Percentiles rank a stretch among this genome's conserved stretches.
phyloP scores from a whole-genome alignment of 2,113 vertebrate genomes.

The Verasper variegatus region DNA sequence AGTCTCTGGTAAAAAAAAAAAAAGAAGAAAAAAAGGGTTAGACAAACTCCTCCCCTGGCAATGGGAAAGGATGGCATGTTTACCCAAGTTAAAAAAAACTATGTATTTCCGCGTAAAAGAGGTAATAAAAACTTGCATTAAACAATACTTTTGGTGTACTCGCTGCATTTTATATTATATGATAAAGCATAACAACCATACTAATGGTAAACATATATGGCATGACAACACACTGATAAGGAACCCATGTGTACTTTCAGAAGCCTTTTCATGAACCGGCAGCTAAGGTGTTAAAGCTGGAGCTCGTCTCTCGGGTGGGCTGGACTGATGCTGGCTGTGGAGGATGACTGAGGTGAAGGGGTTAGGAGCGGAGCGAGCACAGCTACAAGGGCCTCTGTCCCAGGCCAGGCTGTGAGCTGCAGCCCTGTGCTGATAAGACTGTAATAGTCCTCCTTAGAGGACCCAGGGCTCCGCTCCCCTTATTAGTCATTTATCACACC shows the following conservation, averaged over 20 bases:
- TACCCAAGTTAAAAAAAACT: too few species aligned
- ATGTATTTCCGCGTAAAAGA: background rate
- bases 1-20: too few species aligned
- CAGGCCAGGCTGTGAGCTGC: slow-evolving; percentile 84
- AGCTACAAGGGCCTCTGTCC: slow-evolving; percentile 86
- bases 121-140: background rate
- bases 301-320: slow-evolving; percentile 77
- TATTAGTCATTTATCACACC: slow-evolving; percentile 99
- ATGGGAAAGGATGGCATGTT: too few species aligned
- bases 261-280: slow-evolving; percentile 28
- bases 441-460: slow-evolving; percentile 99
- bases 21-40: too few species aligned
- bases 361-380: slow-evolving; percentile 78
- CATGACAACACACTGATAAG: background rate
- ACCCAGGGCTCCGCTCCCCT: slow-evolving; percentile 90
- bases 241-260: slow-evolving; percentile 11
- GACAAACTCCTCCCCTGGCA: too few species aligned
- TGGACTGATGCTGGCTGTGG: slow-evolving; percentile 59
- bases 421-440: slow-evolving; percentile 97
- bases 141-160: background rate
- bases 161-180: background rate
- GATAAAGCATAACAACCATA: background rate
- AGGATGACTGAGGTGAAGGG: slow-evolving; percentile 77
- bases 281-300: slow-evolving; percentile 65
- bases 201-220: background rate